Percentiles rank a stretch among this genome's conserved stretches.
Conservation (phyloP, 2,888 invertebrate species). For the Nemapogon koenigi region DNA sequence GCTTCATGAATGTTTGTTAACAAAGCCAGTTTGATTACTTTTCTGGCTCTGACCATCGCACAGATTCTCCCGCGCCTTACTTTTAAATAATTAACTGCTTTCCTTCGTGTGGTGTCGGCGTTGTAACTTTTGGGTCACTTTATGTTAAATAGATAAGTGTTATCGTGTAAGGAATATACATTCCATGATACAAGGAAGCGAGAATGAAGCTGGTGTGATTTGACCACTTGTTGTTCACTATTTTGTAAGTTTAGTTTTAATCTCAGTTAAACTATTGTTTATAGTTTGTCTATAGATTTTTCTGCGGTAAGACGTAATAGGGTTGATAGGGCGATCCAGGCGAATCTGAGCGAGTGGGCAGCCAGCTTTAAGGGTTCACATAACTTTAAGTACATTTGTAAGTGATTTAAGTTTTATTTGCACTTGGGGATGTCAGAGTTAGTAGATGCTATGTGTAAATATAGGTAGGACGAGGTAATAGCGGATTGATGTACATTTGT, state of each 20-base stretch:
- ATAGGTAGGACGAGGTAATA: too few species aligned
- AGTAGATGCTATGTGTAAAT: too few species aligned
- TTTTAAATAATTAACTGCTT: not conserved
- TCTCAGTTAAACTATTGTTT: not conserved
- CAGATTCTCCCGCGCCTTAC: conserved; percentile 3
- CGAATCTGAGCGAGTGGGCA: conserved; percentile 1
- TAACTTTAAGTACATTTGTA: too few species aligned
- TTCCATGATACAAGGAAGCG: too few species aligned
- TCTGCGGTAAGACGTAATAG: not conserved
- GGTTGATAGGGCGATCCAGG: conserved; percentile 1
- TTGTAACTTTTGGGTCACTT: conserved; percentile 6
- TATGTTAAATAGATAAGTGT: conserved; percentile 3
- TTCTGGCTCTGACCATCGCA: conserved; percentile 2
- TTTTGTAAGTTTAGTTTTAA: conserved; percentile 41
- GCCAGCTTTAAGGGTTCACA: too few species aligned
- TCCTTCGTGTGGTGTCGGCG: conserved; percentile 3
- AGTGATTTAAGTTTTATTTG: too few species aligned
- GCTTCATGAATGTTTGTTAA: too few species aligned
- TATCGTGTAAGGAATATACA: conserved; percentile 7
- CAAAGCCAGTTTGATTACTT: too few species aligned
- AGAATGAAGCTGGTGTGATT: conserved; percentile 16
- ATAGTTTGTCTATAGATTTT: not conserved
- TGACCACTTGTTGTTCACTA: conserved; percentile 65
- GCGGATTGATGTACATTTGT: too few species aligned
- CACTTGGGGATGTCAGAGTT: too few species aligned